phyloP scores from a whole-genome alignment of 1,140 invertebrate species.

The Prorops nasuta region DNA sequence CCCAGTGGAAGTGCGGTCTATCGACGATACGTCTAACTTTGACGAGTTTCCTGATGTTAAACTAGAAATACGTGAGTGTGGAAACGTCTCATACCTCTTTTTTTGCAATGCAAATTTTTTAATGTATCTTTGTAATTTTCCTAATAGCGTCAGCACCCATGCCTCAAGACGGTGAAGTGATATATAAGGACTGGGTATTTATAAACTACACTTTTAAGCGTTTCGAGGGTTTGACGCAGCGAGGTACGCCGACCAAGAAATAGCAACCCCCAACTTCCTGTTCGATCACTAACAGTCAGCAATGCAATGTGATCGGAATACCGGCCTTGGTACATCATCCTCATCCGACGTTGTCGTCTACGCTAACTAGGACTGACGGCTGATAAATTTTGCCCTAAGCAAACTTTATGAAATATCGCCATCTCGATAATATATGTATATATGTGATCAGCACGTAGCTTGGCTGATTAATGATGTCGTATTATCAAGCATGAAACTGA shows the following conservation, averaged over 20 bases:
- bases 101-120: background rate
- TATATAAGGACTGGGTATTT: conserved; percentile 98
- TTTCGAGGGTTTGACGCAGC: conserved; percentile 93
- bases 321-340: conserved; percentile 49
- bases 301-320: conserved; percentile 37
- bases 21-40: conserved; percentile 99
- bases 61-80: conserved; percentile 95
- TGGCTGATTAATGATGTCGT: background rate
- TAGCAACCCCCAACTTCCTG: conserved; percentile 53
- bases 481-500: too few species aligned
- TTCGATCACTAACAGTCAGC: conserved; percentile 34
- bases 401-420: too few species aligned
- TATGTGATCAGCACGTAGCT: conserved; percentile 16
- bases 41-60: conserved; percentile 99
- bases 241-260: conserved; percentile 77
- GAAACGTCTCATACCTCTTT: too few species aligned
- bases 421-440: conserved; percentile 15
- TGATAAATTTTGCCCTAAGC: conserved; percentile 17
- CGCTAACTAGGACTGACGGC: conserved; percentile 24
- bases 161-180: conserved; percentile 79
- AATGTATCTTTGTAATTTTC: conserved; percentile 11
- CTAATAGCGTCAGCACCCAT: conserved; percentile 76
- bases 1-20: conserved; percentile 88
- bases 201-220: conserved; percentile 99
- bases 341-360: conserved; percentile 33